Evolutionary conservation across 2,888 invertebrate species (phyloP).

Genomic region (Limnephilus lunatus): DNA sequence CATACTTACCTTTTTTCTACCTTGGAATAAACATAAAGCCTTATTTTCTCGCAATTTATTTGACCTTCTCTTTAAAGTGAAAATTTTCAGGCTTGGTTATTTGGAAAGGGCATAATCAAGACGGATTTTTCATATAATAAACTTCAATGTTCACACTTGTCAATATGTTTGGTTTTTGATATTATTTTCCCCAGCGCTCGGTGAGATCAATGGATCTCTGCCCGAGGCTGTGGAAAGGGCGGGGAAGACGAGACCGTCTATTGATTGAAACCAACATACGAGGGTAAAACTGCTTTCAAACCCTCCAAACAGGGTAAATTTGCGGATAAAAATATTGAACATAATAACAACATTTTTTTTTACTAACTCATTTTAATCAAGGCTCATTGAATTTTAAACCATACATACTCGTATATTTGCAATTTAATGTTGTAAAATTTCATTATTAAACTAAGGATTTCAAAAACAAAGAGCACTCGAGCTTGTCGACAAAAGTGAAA

Average conservation of each 20-base stretch:
- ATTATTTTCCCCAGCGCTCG: background rate
- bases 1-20: background rate
- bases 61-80: background rate
- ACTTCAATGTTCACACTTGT: background rate
- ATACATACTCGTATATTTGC: no score
- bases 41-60: background rate
- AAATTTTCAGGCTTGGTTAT: background rate
- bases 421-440: no score
- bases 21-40: background rate
- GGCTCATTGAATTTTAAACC: no score
- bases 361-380: no score
- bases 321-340: background rate
- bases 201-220: background rate
- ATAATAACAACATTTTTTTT: background rate
- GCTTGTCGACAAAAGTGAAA: no score
- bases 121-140: background rate
- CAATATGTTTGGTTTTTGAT: background rate
- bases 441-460: no score
- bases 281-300: background rate
- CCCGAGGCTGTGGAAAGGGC: background rate
- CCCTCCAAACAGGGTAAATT: background rate
- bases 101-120: background rate
- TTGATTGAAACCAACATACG: background rate
- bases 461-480: no score
- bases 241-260: background rate